Evolutionary conservation across 1,140 invertebrate species (phyloP).

Genomic region (Rhynchophorus ferrugineus): DNA sequence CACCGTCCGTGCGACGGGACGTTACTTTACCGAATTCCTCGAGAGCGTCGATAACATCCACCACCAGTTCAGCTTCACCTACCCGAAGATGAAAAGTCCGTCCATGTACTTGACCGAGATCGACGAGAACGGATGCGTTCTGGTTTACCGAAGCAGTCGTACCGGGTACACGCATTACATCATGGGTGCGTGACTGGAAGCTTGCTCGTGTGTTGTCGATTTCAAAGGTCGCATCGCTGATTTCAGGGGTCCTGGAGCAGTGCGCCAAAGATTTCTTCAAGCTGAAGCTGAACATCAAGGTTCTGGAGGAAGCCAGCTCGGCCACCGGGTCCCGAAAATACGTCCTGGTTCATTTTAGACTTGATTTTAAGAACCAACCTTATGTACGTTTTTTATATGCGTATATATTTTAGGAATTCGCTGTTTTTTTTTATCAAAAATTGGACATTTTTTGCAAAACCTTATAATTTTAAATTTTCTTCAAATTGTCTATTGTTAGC

Average conservation of each 20-base stretch:
- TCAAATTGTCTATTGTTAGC: no score
- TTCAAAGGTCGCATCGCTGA: background rate
- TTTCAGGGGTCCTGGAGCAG: slow-evolving; percentile 43
- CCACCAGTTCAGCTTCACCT: slow-evolving; percentile 79
- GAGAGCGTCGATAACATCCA: slow-evolving; percentile 87
- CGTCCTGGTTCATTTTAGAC: slow-evolving; percentile 57
- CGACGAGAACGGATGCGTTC: slow-evolving; percentile 66
- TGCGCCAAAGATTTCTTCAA: slow-evolving; percentile 74
- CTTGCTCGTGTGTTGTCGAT: background rate
- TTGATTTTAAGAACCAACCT: slow-evolving; percentile 73
- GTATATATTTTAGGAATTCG: no score
- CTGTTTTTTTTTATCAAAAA: no score
- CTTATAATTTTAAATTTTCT: no score
- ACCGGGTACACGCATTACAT: slow-evolving; percentile 77
- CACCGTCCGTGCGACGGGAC: slow-evolving; percentile 72
- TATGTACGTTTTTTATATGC: no score
- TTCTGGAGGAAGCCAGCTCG: slow-evolving; percentile 58
- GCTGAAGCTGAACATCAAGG: slow-evolving; percentile 59
- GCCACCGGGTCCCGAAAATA: slow-evolving; percentile 49
- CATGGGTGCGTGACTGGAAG: slow-evolving; percentile 50
- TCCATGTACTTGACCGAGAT: slow-evolving; percentile 81
- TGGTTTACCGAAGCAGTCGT: slow-evolving; percentile 71
- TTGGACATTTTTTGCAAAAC: no score
- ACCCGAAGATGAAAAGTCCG: slow-evolving; percentile 82
- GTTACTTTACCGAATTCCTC: slow-evolving; percentile 84